Base-by-base conservation (phyloP, 2,113 vertebrate genomes). In the Leiothrix lutea region DNA sequence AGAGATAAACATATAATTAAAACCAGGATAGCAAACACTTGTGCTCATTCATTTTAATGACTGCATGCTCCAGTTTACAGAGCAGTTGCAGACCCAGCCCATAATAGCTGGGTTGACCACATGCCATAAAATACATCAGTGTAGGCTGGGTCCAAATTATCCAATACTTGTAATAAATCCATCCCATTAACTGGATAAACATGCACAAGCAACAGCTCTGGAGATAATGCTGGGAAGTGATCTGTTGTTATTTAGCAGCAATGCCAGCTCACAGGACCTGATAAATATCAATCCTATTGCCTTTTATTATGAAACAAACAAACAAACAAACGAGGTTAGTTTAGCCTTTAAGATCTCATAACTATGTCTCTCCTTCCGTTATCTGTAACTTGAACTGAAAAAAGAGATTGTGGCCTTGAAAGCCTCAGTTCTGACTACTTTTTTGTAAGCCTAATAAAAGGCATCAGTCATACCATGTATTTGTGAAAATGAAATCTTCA, bases 1-100 rank as follows among this genome's bases (percentile, higher is more conserved):
- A 92, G 93, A 97, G 96, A 98, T 97, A 98, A 98, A 98, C 97
- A 95, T 97, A 93, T 98, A 97, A 98, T 98, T 98, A 98, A 97
- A 98, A 98, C 64, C 97, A 98, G 97, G 95, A 96, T 89, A 86
- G 92, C 90, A 93, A 96, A 95, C 96, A 95, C 94, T 97, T 71
- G 86, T 82, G 95, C 95, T 97, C 95, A 93, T 96, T 97, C 97
- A 97, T 97, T 97, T 97, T 96, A 84, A 85, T 78, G 95, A 96
- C 84, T 92, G 84, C 61, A 86, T 95, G 74, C 83, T 94, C 91
- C 74, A 91, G 94, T 98, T 98, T 98, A 97, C 92, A 94, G 97
- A 91, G 96, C 82, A 83, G 92, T 98, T 95, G 97, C 92, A 97
- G 95, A 91, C 85, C 92, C 15, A 38, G 80, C 88, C 80, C 20